Percentiles rank a stretch among this genome's conserved stretches.
Conservation (phyloP, 2,113 vertebrate species). For the Cinclus mexicanus region DNA sequence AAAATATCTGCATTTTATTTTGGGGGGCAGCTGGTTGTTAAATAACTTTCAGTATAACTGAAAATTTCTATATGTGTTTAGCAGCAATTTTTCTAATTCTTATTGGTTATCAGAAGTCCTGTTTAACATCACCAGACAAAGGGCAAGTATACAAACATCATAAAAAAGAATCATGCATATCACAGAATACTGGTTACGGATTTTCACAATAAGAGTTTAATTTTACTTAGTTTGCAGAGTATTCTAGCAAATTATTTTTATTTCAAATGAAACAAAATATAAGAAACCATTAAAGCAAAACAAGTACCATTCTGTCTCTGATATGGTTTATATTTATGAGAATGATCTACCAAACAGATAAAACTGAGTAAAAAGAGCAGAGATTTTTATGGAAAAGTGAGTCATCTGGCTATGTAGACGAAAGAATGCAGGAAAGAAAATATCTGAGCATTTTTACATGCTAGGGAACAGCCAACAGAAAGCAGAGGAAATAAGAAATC, state of each 20-base stretch:
- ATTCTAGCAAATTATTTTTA: neutral
- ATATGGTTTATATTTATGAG: neutral
- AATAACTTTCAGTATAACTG: neutral
- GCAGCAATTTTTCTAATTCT: neutral
- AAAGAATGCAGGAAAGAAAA: neutral
- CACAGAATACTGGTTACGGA: neutral
- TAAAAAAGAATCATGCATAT: neutral
- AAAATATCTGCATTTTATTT: neutral
- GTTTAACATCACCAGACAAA: constrained; percentile 7
- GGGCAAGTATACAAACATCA: neutral
- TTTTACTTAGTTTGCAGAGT: neutral
- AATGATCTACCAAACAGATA: neutral
- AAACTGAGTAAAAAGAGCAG: neutral
- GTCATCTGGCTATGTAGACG: neutral
- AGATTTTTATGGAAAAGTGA: neutral
- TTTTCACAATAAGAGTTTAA: constrained; percentile 15
- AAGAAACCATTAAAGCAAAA: neutral
- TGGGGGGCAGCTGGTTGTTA: neutral
- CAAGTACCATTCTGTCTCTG: neutral
- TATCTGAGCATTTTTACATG: neutral
- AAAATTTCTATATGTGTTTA: neutral
- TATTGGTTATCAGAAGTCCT: neutral
- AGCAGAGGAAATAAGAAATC: neutral
- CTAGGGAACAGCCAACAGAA: neutral
- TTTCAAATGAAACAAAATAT: neutral